Evolutionary conservation across 1,140 invertebrate genomes (phyloP).

Genomic region (Sminthurides bifidus): DNA sequence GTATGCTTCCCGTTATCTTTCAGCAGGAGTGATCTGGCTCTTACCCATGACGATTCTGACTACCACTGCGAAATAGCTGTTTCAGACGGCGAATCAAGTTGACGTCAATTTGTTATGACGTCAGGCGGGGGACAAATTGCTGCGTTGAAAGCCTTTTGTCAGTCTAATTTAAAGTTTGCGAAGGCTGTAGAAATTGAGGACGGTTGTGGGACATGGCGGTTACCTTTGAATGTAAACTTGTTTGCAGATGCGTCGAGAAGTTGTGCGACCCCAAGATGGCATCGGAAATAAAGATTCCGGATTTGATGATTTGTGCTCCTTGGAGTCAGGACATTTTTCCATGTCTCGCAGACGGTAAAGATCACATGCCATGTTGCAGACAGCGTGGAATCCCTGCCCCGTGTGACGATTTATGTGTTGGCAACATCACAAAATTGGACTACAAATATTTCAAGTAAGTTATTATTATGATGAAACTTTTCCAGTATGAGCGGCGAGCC

Average conservation of each 20-base stretch:
- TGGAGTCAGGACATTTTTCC: constrained; percentile 65
- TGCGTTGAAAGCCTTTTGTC: no score
- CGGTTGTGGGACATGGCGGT: no score
- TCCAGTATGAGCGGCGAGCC: background rate
- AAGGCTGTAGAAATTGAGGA: no score
- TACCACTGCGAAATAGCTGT: no score
- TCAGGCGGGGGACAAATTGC: no score
- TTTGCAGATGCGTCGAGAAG: constrained; percentile 52
- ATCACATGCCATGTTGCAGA: constrained; percentile 67
- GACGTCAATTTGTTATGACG: no score
- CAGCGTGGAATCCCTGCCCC: constrained; percentile 55
- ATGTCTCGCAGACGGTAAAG: constrained; percentile 63
- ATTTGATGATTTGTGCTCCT: constrained; percentile 73
- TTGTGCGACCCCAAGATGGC: constrained; percentile 61
- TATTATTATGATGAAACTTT: background rate
- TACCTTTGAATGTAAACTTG: no score
- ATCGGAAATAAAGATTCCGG: constrained; percentile 48
- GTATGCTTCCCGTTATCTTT: no score
- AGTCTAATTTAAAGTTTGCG: no score
- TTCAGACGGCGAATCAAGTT: no score
- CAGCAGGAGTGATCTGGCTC: no score
- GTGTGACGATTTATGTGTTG: constrained; percentile 61
- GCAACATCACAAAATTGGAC: constrained; percentile 61
- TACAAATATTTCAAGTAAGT: constrained; percentile 64
- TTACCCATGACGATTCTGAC: no score